These are phyloP conservation scores for Zaprionus lachaisei DNA, from an alignment of 1,140 invertebrate genomes.

Conservation along the genomic window DNA sequence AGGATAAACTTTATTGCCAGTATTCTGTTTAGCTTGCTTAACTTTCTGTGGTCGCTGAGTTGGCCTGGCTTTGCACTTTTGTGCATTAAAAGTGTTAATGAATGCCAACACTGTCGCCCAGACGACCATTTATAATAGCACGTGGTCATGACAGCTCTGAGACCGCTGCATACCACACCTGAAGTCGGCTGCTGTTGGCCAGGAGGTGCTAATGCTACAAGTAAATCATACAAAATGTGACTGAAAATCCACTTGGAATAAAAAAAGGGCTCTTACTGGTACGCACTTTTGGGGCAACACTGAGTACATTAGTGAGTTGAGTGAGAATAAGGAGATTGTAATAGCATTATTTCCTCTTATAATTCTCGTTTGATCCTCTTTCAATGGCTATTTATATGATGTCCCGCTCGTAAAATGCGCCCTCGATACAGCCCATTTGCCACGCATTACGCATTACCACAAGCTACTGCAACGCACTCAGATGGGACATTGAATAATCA, in stretches of 20 bases:
- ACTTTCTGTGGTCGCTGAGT: background rate
- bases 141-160: background rate
- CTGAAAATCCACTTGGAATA: background rate
- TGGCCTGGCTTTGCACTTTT: background rate
- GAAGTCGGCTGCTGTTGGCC: background rate
- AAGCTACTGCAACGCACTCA: background rate
- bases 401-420: background rate
- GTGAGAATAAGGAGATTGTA: background rate
- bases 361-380: background rate
- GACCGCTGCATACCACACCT: background rate
- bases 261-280: background rate
- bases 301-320: background rate
- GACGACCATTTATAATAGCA: background rate
- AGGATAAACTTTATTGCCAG: too few relatives aligned
- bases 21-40: too few relatives aligned
- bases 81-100: background rate
- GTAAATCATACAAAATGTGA: background rate
- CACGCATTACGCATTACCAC: background rate
- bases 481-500: constrained; percentile 5
- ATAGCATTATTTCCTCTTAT: background rate
- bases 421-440: background rate
- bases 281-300: background rate
- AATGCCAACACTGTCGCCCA: background rate
- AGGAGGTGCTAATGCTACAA: background rate
- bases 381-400: background rate